phyloP scores from a whole-genome alignment of 2,113 vertebrate species.

The Hippocampus zosterae region DNA sequence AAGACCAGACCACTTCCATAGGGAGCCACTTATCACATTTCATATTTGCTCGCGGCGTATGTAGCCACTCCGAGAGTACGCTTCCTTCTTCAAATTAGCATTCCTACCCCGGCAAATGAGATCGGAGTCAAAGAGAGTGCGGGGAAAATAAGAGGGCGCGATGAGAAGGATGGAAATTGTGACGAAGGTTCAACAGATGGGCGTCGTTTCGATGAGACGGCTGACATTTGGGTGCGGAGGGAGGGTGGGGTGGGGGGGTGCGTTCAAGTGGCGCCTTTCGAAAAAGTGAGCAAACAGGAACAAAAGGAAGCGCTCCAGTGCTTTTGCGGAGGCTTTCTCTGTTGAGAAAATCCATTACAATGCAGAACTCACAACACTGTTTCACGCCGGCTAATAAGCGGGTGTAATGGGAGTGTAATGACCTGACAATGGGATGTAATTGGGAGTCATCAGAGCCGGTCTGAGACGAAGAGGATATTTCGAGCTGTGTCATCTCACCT shows the following conservation, averaged over 20 bases:
- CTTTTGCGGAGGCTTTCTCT: conserved; percentile 29
- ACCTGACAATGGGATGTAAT: conserved; percentile 59
- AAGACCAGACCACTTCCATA: conserved; percentile 25
- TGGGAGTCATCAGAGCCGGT: conserved; percentile 49
- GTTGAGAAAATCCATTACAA: conserved; percentile 61
- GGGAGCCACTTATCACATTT: conserved; percentile 47
- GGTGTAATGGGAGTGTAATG: conserved; percentile 61
- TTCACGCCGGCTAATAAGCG: conserved; percentile 56
- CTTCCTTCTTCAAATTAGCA: conserved; percentile 47
- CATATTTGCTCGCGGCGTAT: conserved; percentile 44
- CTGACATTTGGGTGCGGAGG: conserved; percentile 37
- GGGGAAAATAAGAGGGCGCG: conserved; percentile 31
- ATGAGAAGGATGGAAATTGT: conserved; percentile 57
- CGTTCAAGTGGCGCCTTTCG: conserved; percentile 3
- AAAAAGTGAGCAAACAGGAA: conserved; percentile 39
- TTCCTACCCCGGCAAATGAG: conserved; percentile 43
- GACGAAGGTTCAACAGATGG: conserved; percentile 64
- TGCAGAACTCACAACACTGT: conserved; percentile 54
- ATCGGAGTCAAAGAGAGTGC: conserved; percentile 13
- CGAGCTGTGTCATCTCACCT: background rate
- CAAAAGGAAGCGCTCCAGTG: conserved; percentile 20
- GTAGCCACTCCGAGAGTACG: conserved; percentile 34
- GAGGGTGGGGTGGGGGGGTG: conserved; percentile 22
- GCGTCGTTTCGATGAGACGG: conserved; percentile 46
- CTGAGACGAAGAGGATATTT: conserved; percentile 9